Evolutionary conservation across 2,888 invertebrate species (phyloP).

Genomic region (Cordylochernes scorpioides): DNA sequence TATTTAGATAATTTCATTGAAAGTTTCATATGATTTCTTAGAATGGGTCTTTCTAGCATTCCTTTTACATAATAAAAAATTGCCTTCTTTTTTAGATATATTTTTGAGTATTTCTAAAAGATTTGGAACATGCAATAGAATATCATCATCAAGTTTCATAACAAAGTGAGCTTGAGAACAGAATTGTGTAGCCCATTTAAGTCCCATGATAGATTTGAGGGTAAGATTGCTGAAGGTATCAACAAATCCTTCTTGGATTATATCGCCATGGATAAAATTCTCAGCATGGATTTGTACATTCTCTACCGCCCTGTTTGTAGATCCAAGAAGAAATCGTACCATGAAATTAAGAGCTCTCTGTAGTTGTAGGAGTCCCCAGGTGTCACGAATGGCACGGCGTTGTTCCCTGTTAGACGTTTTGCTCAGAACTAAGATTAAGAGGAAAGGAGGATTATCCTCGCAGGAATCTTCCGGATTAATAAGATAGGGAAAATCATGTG

Average conservation of each 20-base stretch:
- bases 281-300: slow-evolving; percentile 8
- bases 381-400: slow-evolving; percentile 17
- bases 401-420: slow-evolving; percentile 12
- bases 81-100: slow-evolving; percentile 1
- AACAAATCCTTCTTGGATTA: slow-evolving; percentile 15
- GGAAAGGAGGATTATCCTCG: slow-evolving; percentile 3
- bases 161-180: slow-evolving; percentile 13
- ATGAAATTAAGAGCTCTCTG: slow-evolving; percentile 14
- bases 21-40: slow-evolving; percentile 4
- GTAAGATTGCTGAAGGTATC: slow-evolving; percentile 16
- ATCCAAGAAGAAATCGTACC: slow-evolving; percentile 14
- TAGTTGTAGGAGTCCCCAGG: slow-evolving; percentile 17
- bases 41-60: slow-evolving; percentile 11
- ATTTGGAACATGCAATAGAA: slow-evolving; percentile 15
- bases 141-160: slow-evolving; percentile 17
- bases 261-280: slow-evolving; percentile 12
- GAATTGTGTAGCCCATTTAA: slow-evolving; percentile 14
- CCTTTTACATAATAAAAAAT: slow-evolving; percentile 14
- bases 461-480: slow-evolving; percentile 12
- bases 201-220: slow-evolving; percentile 15
- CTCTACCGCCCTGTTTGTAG: no score
- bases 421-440: slow-evolving; percentile 15
- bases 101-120: slow-evolving; percentile 12
- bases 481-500: no score
- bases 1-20: slow-evolving; percentile 11